A percentile compares a stretch with the other conserved stretches of the same genome.
These are phyloP conservation scores for Chymomyza procnemis DNA, from an alignment of 2,888 invertebrate species.

Conservation along the genomic window DNA sequence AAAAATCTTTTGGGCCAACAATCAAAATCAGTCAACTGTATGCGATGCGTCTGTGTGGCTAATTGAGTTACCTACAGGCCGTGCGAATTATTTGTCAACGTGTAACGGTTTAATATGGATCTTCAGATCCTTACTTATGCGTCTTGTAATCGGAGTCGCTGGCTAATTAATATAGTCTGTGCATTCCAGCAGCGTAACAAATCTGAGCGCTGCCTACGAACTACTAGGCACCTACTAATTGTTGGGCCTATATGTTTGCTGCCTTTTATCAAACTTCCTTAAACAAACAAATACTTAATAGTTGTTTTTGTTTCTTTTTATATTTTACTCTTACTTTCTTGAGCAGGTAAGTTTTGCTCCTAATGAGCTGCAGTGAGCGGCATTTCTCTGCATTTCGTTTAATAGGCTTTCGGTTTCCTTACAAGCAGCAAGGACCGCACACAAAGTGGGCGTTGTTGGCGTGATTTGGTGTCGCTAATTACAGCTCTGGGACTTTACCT, in stretches of 20 bases:
- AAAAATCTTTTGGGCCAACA: constrained; percentile 24
- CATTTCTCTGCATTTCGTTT: constrained; percentile 20
- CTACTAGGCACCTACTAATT: constrained; percentile 50
- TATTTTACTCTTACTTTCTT: constrained; percentile 9
- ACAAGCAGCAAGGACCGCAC: constrained; percentile 53
- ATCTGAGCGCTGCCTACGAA: constrained; percentile 32
- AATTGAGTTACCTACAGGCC: constrained; percentile 67
- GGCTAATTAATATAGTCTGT: constrained; percentile 35
- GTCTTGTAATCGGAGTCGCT: constrained; percentile 57
- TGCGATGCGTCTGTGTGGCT: constrained; percentile 57
- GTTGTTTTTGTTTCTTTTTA: too few relatives aligned
- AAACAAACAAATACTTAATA: constrained; percentile 54
- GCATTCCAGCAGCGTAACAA: constrained; percentile 46
- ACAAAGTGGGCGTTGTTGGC: constrained; percentile 48
- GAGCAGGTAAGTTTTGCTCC: constrained; percentile 29
- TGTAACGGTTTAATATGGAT: constrained; percentile 63
- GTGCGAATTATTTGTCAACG: constrained; percentile 70
- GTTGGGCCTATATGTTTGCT: constrained; percentile 38
- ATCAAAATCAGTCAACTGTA: constrained; percentile 61
- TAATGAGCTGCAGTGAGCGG: not conserved
- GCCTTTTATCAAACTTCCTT: constrained; percentile 48
- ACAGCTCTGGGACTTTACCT: constrained; percentile 66
- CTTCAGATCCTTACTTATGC: constrained; percentile 18
- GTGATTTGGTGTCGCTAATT: constrained; percentile 77
- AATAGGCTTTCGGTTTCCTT: constrained; percentile 9